A percentile compares a stretch with the other conserved stretches of the same genome.
These are phyloP conservation scores for Sarotherodon lohbergeri DNA, from an alignment of 2,113 vertebrate genomes.

Conservation along the genomic window DNA sequence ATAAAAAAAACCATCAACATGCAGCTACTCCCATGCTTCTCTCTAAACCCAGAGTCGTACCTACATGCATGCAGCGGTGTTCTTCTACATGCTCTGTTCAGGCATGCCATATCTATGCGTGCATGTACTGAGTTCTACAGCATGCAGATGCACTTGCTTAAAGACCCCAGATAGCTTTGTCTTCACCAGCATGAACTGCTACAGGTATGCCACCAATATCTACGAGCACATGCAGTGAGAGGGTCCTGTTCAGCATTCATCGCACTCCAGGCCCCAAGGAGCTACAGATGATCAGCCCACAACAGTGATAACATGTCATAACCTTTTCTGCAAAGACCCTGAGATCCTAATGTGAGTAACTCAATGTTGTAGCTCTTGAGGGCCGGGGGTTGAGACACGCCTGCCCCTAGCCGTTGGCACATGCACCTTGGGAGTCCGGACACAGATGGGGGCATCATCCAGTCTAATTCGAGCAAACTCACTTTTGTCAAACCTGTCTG, in stretches of 20 bases:
- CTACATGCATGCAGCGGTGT: slow-evolving; percentile 36
- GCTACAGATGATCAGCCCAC: slow-evolving; percentile 49
- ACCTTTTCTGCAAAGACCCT: slow-evolving; percentile 21
- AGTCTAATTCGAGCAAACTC: slow-evolving; percentile 67
- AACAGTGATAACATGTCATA: neutral
- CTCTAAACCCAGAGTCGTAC: neutral
- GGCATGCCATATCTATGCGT: slow-evolving; percentile 24
- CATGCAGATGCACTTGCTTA: slow-evolving; percentile 21
- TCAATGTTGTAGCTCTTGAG: slow-evolving; percentile 52
- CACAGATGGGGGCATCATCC: slow-evolving; percentile 46
- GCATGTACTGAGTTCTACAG: neutral
- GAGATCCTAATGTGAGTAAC: neutral
- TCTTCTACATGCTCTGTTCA: slow-evolving; percentile 26
- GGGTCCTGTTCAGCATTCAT: slow-evolving; percentile 30
- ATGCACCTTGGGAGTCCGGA: slow-evolving; percentile 57
- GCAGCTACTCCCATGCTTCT: slow-evolving; percentile 15
- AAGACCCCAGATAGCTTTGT: neutral
- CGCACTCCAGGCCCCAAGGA: slow-evolving; percentile 60
- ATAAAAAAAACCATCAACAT: slow-evolving; percentile 27
- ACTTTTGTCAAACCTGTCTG: slow-evolving; percentile 81
- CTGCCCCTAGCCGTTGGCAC: slow-evolving; percentile 36
- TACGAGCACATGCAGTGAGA: slow-evolving; percentile 60
- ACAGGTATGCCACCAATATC: neutral
- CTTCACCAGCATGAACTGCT: neutral
- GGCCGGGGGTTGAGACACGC: slow-evolving; percentile 36